Evolutionary conservation across 2,888 invertebrate species (phyloP).

Genomic region (Ceriagrion tenellum): DNA sequence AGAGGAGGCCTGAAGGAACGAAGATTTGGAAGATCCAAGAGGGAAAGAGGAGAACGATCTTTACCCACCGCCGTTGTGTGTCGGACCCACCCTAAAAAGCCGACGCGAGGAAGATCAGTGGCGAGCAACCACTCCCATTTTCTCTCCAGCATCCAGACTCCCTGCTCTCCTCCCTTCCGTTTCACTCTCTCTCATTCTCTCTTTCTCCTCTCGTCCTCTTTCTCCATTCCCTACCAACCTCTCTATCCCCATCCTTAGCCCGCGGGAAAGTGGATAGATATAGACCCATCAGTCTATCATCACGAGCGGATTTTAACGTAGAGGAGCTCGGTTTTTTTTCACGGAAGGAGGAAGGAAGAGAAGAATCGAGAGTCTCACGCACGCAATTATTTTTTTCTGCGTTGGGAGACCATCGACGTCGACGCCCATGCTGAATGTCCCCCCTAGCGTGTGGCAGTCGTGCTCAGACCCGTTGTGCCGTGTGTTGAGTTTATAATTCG

Average conservation of each 20-base stretch:
- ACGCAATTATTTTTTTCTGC: neutral
- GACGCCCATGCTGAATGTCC: conserved; percentile 20
- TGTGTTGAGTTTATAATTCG: neutral
- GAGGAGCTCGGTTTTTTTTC: neutral
- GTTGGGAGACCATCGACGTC: conserved; percentile 22
- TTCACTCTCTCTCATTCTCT: neutral
- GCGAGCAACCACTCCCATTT: conserved; percentile 65
- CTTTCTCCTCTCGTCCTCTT: neutral
- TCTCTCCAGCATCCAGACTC: conserved; percentile 57
- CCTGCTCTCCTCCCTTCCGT: neutral
- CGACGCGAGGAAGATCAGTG: conserved; percentile 60
- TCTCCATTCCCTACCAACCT: conserved; percentile 30
- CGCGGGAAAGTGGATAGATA: conserved; percentile 13
- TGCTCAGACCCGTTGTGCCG: neutral
- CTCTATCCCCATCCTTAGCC: conserved; percentile 46
- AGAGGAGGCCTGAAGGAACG: neutral
- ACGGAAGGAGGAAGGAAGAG: neutral
- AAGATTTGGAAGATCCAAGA: neutral
- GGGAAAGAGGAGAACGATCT: conserved; percentile 15
- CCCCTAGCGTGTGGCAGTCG: conserved; percentile 27
- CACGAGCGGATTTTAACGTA: conserved; percentile 31
- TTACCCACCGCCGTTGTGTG: neutral
- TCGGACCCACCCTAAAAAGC: conserved; percentile 59
- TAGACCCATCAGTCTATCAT: too few species aligned
- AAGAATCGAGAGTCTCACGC: neutral